Conservation (phyloP, 2,888 invertebrate genomes). For the Lepidocyrtinus sp. region DNA sequence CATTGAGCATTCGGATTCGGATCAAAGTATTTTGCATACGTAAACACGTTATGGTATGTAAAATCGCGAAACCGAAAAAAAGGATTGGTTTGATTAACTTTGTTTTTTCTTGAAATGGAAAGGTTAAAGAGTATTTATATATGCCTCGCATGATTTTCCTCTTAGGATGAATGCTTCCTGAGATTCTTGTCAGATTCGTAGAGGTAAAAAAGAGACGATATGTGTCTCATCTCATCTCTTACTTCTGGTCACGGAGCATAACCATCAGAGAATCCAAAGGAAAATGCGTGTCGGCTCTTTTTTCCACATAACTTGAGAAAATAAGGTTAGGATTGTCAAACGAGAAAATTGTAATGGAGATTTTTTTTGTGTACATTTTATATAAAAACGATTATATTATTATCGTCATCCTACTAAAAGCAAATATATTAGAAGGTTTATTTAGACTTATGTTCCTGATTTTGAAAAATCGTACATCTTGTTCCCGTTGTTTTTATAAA, state of each 20-base stretch:
- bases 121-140: constrained; percentile 59
- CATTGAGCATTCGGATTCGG: neutral
- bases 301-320: constrained; percentile 13
- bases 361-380: constrained; percentile 3
- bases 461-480: constrained; percentile 11
- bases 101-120: constrained; percentile 58
- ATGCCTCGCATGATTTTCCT: constrained; percentile 56
- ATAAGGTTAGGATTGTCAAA: constrained; percentile 6
- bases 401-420: constrained; percentile 9
- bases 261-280: constrained; percentile 46
- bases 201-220: constrained; percentile 23
- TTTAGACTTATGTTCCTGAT: constrained; percentile 8
- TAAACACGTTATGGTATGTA: neutral
- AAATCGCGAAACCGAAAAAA: neutral
- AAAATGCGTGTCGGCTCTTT: constrained; percentile 45
- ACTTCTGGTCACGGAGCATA: constrained; percentile 60
- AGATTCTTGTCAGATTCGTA: constrained; percentile 54
- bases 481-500: constrained; percentile 36
- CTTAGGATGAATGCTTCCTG: constrained; percentile 55
- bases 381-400: constrained; percentile 28
- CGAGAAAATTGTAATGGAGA: neutral
- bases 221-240: constrained; percentile 45
- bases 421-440: constrained; percentile 12
- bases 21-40: too few relatives aligned
- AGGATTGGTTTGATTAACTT: constrained; percentile 59